Evolutionary conservation across 2,888 invertebrate species (phyloP), one percentile per base, ranked within the genome.

Genomic region (Hyposoter dolosus): DNA sequence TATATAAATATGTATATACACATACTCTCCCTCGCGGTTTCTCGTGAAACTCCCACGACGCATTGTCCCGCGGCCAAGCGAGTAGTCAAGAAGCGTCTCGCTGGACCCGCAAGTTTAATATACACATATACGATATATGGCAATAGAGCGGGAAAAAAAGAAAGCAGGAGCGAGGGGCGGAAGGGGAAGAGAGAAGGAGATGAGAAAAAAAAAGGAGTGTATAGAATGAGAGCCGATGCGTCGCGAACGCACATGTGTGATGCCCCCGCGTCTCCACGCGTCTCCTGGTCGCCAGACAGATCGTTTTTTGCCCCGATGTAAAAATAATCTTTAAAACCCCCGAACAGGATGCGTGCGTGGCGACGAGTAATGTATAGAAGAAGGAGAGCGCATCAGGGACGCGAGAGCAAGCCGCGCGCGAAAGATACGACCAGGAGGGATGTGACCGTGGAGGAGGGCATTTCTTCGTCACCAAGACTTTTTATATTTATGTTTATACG

Each of bases 301-400:
- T 92, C 92, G 86, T 94, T 94, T 94, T 93, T 93, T 93, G 93
- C 92, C 92, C 92, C 91, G 91, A 91, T 90, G 94, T 94, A 94
- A 94, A 94, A 94, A 94, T 94, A 94, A 94, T 93, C 94, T 94
- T 93, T 93, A 93, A 93, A 94, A 93, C 93, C 93, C 85, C 93
- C 93, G 92, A 93, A 94, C 94, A 94, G 94, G 94, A 94, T 94
- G 93, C 93, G 93, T 90, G 69, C 80, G 81, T 66, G 65, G 69
- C 81, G 81, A 72, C 68, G 53, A 53, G 40, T 79, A 71, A 72
- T 47, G 76, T 72, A 78, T 56, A 79, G 71, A 74, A 28, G 85
- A 43, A 84, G 86, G 82, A 85, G 89, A 88, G 85, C 68, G 82
- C 75, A 79, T 74, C 75, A 35, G 32, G 85, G 35, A 69, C 66